These are phyloP conservation scores for Lypha dubia DNA, from an alignment of 2,888 invertebrate species.

Conservation along the genomic window DNA sequence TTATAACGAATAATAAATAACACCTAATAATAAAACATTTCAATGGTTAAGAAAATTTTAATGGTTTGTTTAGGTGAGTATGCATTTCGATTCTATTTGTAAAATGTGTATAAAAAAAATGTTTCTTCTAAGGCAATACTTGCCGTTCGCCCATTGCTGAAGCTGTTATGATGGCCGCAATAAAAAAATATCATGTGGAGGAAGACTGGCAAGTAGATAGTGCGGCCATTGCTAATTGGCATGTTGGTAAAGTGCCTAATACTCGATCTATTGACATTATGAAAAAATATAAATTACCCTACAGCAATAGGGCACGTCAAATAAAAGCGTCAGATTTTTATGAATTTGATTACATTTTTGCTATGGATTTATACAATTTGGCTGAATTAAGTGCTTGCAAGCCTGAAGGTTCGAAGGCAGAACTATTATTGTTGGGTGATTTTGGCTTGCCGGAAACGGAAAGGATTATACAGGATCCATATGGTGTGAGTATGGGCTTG, in stretches of 20 bases:
- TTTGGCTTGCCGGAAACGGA: constrained; percentile 92
- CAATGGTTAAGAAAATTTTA: constrained; percentile 80
- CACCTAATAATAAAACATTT: constrained; percentile 1
- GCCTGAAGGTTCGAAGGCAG: constrained; percentile 87
- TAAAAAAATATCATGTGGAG: constrained; percentile 86
- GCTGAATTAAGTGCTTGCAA: constrained; percentile 86
- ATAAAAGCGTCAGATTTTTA: constrained; percentile 89
- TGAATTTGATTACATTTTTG: constrained; percentile 94
- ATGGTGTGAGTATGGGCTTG: constrained; percentile 88
- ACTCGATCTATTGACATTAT: constrained; percentile 89
- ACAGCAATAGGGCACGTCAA: constrained; percentile 90
- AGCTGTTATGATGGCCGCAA: constrained; percentile 91
- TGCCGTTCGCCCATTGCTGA: constrained; percentile 98
- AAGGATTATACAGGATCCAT: constrained; percentile 93
- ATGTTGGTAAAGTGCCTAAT: constrained; percentile 93
- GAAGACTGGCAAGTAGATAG: constrained; percentile 94
- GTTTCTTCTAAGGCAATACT: constrained; percentile 89
- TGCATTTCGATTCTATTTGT: background rate
- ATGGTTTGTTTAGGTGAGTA: constrained; percentile 81
- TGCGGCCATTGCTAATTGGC: constrained; percentile 94
- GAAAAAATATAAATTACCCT: constrained; percentile 88
- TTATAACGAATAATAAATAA: background rate
- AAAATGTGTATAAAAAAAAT: background rate
- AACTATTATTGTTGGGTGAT: constrained; percentile 91
- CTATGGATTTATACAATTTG: constrained; percentile 97